These are phyloP conservation scores for Cyclina sinensis DNA, from an alignment of 1,140 invertebrate genomes.

Conservation along the genomic window DNA sequence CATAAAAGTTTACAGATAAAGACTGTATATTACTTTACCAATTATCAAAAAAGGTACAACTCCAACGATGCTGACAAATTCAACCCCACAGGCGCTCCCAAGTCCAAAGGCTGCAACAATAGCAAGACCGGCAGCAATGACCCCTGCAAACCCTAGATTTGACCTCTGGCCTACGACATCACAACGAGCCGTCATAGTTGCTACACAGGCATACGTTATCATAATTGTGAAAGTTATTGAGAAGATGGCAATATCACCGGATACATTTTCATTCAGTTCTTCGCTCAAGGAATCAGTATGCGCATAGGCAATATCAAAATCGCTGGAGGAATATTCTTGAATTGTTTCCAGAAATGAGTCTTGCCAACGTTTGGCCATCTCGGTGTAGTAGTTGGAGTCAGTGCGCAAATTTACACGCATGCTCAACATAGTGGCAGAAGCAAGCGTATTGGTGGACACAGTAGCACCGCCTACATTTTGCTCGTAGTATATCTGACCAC, in stretches of 20 bases:
- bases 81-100: constrained; percentile 95
- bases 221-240: constrained; percentile 68
- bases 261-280: constrained; percentile 45
- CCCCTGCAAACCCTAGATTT: constrained; percentile 95
- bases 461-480: not conserved
- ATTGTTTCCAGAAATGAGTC: constrained; percentile 1
- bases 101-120: constrained; percentile 96
- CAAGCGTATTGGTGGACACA: not conserved
- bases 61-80: constrained; percentile 98
- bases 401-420: constrained; percentile 15
- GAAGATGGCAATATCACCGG: constrained; percentile 69
- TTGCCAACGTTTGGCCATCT: constrained; percentile 2
- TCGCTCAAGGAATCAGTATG: constrained; percentile 34
- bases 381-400: not conserved
- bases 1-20: too few relatives aligned
- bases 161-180: constrained; percentile 89
- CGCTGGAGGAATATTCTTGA: not conserved
- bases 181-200: constrained; percentile 34
- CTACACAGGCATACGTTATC: constrained; percentile 73
- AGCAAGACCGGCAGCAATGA: constrained; percentile 93
- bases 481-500: constrained; percentile 13
- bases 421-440: not conserved
- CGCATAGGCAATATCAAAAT: constrained; percentile 26
- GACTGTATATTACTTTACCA: constrained; percentile 89
- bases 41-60: constrained; percentile 98